Evolutionary conservation across 2,113 vertebrate genomes (phyloP).

Genomic region (Tricholaema leucomelas): DNA sequence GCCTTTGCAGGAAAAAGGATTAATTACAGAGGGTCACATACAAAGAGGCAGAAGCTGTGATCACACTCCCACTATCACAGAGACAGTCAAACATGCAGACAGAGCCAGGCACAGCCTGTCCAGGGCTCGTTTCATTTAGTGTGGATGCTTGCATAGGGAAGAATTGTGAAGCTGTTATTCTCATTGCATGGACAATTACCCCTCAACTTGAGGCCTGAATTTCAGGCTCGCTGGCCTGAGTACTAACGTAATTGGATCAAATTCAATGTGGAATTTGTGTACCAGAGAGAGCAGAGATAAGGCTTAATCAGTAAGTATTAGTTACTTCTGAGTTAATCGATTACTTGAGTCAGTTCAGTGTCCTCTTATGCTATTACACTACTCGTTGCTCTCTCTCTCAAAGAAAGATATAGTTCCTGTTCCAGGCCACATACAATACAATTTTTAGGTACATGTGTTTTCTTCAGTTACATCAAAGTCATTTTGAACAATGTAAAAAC

Average conservation of each 20-base stretch:
- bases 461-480: not conserved
- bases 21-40: not conserved
- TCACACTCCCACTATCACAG: not conserved
- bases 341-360: not conserved
- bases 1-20: not conserved
- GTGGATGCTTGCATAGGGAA: not conserved
- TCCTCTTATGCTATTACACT: not conserved
- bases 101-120: not conserved
- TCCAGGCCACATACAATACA: not conserved
- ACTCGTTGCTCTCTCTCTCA: not conserved
- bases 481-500: not conserved
- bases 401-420: not conserved
- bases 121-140: not conserved
- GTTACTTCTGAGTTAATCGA: not conserved
- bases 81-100: not conserved
- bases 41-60: not conserved
- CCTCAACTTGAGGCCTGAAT: slow-evolving; percentile 5
- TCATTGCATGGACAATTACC: slow-evolving; percentile 22
- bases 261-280: not conserved
- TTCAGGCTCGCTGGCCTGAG: not conserved
- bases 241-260: slow-evolving; percentile 8
- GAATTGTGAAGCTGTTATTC: not conserved
- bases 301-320: not conserved
- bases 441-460: not conserved
- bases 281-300: not conserved